Conservation (phyloP, 2,797 vertebrate genomes). For the Chrosomus eos region DNA sequence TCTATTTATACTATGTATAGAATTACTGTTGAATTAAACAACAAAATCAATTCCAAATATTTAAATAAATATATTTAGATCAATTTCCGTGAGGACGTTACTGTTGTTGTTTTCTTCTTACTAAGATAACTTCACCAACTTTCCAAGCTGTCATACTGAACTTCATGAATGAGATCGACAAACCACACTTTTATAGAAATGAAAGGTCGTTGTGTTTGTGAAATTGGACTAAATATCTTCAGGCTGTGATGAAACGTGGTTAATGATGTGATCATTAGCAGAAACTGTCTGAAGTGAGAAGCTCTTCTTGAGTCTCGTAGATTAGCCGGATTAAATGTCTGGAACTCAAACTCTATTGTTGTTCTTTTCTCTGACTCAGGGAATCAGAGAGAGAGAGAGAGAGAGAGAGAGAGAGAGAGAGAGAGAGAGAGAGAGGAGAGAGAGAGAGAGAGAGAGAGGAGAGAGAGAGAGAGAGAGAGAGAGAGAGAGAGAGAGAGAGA, state of each 20-base stretch:
- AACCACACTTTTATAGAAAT: conserved; percentile 1
- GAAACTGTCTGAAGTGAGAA: conserved; percentile 69
- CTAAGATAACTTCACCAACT: not conserved
- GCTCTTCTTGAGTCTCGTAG: conserved; percentile 71
- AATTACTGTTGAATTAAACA: not conserved
- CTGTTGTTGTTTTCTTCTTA: not conserved
- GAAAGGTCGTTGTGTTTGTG: not conserved
- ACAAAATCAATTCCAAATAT: not conserved
- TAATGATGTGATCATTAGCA: not conserved
- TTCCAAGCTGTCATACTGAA: not conserved
- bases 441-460: too few species aligned
- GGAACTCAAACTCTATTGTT: conserved; percentile 69
- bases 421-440: too few species aligned
- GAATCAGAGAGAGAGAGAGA: conserved; percentile 7
- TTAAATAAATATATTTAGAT: not conserved
- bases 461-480: too few species aligned
- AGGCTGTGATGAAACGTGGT: not conserved
- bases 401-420: too few species aligned
- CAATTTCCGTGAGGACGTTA: not conserved
- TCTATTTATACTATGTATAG: not conserved
- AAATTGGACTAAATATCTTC: not conserved
- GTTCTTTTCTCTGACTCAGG: conserved; percentile 38
- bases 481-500: too few species aligned
- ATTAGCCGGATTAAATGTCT: conserved; percentile 78
- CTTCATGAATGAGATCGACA: not conserved